Base-by-base conservation (phyloP, 23 tunicate species). In the Diplosoma virens region DNA sequence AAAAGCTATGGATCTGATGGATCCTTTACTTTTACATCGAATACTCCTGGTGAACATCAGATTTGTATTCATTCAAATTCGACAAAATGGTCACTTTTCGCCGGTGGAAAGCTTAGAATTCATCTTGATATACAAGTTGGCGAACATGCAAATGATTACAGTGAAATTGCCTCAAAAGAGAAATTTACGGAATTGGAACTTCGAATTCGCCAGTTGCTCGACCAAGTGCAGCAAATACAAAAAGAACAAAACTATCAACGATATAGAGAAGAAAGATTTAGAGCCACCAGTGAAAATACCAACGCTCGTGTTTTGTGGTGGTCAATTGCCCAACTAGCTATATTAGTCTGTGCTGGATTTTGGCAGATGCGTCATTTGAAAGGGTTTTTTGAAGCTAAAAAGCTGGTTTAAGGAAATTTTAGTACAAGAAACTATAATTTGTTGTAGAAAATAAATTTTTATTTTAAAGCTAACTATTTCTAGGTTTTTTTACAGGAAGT, bases 301-400 rank as follows among this genome's bases (percentile, higher is more conserved):
- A 82, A 82, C 32, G 59, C 47, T 7, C 25, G 82, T 22, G 87
- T 82, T 11, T 25, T 82, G 58, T 82, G 81, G 81, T 82, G 87
- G 87, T 76, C 87, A 4, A 27, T 82, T 26, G 64, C 70, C 32
- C 87, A 82, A 82, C 80, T 83, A 33, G 81, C 82, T 28, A 86
- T 95, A 6, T 80, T 95, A 16, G 84, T 88, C 9, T 30, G 81
- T 16, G 95, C 99, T 54, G 95, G 95, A 25, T 28, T 88, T 26
- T 88, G 99, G 95, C 99, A 95, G 58, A 95, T 95, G 99, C 71
- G 91, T 27, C 99, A 95, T 67, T 45, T 95, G 18, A 95, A 95
- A 65, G 95, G 95, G 25, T 95, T 95, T 37, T 95, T 95, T 67
- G 95, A 95, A 75, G 99, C 95, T 0, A 95, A 95, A 76, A 95